Percentiles rank a stretch among this genome's conserved stretches.
Conservation (phyloP, 2,113 vertebrate genomes). For the Perca schrenkii region DNA sequence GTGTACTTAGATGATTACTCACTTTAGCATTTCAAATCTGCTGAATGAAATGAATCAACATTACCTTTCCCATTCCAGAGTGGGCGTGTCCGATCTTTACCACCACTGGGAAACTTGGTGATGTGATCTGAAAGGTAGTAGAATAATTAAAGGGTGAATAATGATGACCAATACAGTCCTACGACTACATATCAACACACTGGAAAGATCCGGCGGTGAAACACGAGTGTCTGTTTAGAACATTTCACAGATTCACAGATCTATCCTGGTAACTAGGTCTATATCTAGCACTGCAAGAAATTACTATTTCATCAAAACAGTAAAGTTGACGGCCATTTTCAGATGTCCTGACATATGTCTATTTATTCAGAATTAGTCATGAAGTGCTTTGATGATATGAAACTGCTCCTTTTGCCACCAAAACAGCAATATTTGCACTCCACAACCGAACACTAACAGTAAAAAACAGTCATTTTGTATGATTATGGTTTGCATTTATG, state of each 20-base stretch:
- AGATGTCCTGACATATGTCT: background rate
- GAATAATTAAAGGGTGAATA: conserved; percentile 1
- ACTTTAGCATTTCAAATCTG: background rate
- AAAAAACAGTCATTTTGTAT: background rate
- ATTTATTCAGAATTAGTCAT: background rate
- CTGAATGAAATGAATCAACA: background rate
- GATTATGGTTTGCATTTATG: conserved; percentile 6
- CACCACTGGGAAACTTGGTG: conserved; percentile 96
- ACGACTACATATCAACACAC: background rate
- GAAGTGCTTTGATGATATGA: background rate
- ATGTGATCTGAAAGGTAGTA: conserved; percentile 88
- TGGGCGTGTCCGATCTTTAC: conserved; percentile 99
- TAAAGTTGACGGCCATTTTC: no score
- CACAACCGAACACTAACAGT: background rate
- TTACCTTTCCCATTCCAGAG: conserved; percentile 99
- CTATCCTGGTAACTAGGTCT: background rate
- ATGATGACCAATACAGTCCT: conserved; percentile 2
- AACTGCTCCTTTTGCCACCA: background rate
- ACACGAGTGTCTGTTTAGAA: background rate
- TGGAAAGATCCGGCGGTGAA: conserved; percentile 12
- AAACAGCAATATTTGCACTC: background rate
- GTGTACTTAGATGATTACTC: background rate
- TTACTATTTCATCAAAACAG: background rate
- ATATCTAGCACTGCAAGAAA: background rate
- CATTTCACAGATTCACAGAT: background rate